Percentiles rank a stretch among this genome's conserved stretches.
Evolutionary conservation across 92 coral and sea anemone genomes (phyloP).

Genomic region (Plumapathes pennacea): DNA sequence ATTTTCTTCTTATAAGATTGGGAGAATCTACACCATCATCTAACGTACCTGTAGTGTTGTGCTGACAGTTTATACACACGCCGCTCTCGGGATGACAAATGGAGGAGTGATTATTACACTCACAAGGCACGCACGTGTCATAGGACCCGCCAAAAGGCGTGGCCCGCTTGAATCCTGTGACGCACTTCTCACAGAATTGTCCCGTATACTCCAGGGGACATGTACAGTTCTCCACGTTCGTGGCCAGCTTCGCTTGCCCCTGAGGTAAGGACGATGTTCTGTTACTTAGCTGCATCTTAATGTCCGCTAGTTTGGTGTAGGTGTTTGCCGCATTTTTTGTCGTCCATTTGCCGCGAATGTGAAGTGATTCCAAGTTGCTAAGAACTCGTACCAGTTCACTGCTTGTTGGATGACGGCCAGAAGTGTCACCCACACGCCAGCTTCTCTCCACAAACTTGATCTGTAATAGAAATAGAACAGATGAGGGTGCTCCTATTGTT

Average conservation of each 20-base stretch:
- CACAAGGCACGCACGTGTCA: conserved; percentile 71
- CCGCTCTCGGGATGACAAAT: conserved; percentile 87
- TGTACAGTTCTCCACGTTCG: conserved; percentile 75
- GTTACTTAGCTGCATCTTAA: conserved; percentile 28
- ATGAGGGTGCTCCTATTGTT: no score
- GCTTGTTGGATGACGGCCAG: conserved; percentile 72
- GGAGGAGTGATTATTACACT: conserved; percentile 70
- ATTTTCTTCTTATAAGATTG: no score
- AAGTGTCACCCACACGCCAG: conserved; percentile 73
- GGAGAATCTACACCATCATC: no score
- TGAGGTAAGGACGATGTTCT: no score
- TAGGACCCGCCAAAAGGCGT: conserved; percentile 88
- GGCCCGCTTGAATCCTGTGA: conserved; percentile 77
- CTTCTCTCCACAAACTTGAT: conserved; percentile 69
- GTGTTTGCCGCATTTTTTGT: conserved; percentile 12
- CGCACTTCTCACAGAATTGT: conserved; percentile 90
- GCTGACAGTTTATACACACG: conserved; percentile 74
- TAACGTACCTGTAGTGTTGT: conserved; percentile 97
- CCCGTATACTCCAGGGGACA: conserved; percentile 84
- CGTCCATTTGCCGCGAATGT: conserved; percentile 88
- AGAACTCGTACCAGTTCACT: conserved; percentile 74
- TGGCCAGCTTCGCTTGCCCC: conserved; percentile 6
- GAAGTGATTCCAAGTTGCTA: conserved; percentile 62
- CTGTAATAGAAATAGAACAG: conserved; percentile 37
- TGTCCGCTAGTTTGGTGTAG: conserved; percentile 40